These are phyloP conservation scores for Luperina testacea DNA, from an alignment of 2,888 invertebrate species.

Conservation along the genomic window DNA sequence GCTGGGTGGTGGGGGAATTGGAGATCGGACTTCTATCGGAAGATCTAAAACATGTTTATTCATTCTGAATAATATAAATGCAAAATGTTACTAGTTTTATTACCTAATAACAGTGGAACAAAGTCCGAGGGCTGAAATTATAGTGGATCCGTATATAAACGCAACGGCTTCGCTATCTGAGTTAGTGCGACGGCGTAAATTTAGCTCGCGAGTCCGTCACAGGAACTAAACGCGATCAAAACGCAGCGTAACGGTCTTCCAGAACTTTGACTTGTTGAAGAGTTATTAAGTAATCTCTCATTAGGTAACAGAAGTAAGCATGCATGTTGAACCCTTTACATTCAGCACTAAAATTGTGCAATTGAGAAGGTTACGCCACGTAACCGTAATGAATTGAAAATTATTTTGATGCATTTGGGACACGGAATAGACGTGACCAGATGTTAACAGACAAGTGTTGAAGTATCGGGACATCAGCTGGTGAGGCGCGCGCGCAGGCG, in stretches of 20 bases:
- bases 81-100: constrained; percentile 43
- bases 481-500: constrained; percentile 33
- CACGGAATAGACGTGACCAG: constrained; percentile 58
- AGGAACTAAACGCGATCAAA: constrained; percentile 21
- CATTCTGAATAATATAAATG: constrained; percentile 33
- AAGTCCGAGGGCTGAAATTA: constrained; percentile 9
- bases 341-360: constrained; percentile 61
- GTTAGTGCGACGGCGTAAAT: constrained; percentile 28
- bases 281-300: constrained; percentile 53
- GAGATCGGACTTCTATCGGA: constrained; percentile 45
- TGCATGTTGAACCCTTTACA: constrained; percentile 64
- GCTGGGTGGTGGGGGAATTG: constrained; percentile 14
- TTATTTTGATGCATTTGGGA: constrained; percentile 80
- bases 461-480: constrained; percentile 57
- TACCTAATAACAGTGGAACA: constrained; percentile 55
- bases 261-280: constrained; percentile 41
- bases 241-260: not conserved
- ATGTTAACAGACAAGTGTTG: constrained; percentile 58
- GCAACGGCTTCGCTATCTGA: not conserved
- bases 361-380: constrained; percentile 47
- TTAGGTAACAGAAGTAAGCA: constrained; percentile 50
- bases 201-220: constrained; percentile 20
- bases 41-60: constrained; percentile 27
- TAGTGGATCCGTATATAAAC: not conserved
- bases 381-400: constrained; percentile 74